Percentiles rank a stretch among this genome's conserved stretches.
Evolutionary conservation across 2,797 vertebrate genomes (phyloP).

Genomic region (Fratercula arctica): DNA sequence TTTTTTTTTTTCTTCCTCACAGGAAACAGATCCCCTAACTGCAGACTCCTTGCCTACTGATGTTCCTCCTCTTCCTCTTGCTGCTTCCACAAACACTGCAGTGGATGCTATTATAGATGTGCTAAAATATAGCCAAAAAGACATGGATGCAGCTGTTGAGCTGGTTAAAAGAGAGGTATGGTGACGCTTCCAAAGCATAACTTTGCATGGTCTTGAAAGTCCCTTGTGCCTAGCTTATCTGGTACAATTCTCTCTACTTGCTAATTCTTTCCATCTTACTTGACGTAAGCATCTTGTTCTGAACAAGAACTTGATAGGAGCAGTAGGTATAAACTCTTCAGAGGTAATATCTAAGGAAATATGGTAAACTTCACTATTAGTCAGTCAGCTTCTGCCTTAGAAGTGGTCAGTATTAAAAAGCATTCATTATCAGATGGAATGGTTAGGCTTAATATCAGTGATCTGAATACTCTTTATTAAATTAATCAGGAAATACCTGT

Average conservation of each 20-base stretch:
- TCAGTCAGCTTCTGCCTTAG: background rate
- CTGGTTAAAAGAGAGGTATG: slow-evolving; percentile 76
- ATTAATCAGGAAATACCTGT: background rate
- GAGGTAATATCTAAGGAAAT: background rate
- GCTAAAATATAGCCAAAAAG: slow-evolving; percentile 91
- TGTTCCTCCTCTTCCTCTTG: slow-evolving; percentile 50
- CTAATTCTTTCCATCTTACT: background rate
- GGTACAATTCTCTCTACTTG: background rate
- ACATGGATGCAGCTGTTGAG: slow-evolving; percentile 86
- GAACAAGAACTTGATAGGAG: background rate
- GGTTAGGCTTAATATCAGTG: background rate
- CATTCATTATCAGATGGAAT: background rate
- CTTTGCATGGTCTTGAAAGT: background rate
- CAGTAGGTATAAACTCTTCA: background rate
- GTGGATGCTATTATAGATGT: slow-evolving; percentile 89
- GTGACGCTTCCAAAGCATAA: background rate
- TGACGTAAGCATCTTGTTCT: background rate
- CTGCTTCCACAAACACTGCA: background rate
- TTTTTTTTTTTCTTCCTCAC: background rate
- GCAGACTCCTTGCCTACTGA: slow-evolving; percentile 8
- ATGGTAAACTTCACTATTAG: background rate
- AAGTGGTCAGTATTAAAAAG: background rate
- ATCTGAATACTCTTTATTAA: background rate
- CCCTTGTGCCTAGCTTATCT: background rate
- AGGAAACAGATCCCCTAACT: slow-evolving; percentile 26